A percentile compares a stretch with the other conserved stretches of the same genome.
phyloP scores from a whole-genome alignment of 2,797 vertebrate genomes.

The Botia kubotai region DNA sequence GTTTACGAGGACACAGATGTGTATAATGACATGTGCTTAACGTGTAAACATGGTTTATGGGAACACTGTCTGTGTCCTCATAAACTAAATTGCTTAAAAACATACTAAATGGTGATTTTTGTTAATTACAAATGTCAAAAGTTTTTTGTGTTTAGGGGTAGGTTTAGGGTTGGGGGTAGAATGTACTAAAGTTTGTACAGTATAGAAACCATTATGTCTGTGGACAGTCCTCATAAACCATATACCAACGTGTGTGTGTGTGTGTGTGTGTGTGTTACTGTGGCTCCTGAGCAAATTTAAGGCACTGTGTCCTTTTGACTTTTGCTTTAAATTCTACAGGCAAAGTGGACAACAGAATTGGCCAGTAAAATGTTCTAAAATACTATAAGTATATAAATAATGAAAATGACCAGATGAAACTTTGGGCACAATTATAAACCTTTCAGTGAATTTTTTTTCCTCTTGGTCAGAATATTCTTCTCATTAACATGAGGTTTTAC shows the following conservation, averaged over 20 bases:
- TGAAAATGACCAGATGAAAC: slow-evolving; percentile 12
- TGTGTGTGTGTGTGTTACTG: slow-evolving; percentile 18
- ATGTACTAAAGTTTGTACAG: too few species aligned
- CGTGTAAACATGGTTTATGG: too few species aligned
- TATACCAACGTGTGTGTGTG: neutral
- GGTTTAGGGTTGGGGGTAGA: too few species aligned
- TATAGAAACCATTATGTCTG: too few species aligned
- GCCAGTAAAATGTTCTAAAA: slow-evolving; percentile 20
- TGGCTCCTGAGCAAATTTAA: slow-evolving; percentile 52
- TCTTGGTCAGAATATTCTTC: slow-evolving; percentile 33
- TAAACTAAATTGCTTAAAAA: too few species aligned
- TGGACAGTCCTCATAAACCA: too few species aligned
- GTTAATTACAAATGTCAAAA: too few species aligned
- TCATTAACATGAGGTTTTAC: slow-evolving; percentile 15
- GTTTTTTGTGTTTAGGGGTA: too few species aligned
- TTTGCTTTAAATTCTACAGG: slow-evolving; percentile 52
- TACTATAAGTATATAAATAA: slow-evolving; percentile 48
- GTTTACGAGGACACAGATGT: too few species aligned
- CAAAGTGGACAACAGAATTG: slow-evolving; percentile 29
- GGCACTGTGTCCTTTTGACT: slow-evolving; percentile 48
- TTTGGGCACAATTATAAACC: slow-evolving; percentile 37
- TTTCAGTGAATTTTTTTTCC: slow-evolving; percentile 48
- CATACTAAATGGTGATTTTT: too few species aligned
- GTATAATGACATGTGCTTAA: too few species aligned
- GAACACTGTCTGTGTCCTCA: too few species aligned